Conservation (phyloP, 2,888 invertebrate species). For the Dryomyza anilis region DNA sequence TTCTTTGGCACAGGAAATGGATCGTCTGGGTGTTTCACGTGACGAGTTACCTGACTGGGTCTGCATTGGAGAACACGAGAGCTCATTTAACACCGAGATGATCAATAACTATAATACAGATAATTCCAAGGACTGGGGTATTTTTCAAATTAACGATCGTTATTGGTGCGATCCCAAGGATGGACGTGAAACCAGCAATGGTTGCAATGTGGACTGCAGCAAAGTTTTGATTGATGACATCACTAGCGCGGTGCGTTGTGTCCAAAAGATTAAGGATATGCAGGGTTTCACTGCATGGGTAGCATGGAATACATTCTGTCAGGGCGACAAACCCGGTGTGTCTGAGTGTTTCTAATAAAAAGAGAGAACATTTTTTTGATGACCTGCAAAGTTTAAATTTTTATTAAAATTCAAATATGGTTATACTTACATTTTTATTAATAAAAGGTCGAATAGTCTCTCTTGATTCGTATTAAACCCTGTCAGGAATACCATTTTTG, state of each 20-base stretch:
- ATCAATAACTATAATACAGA: slow-evolving; percentile 62
- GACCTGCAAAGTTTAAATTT: too few species aligned
- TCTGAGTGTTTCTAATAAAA: slow-evolving; percentile 47
- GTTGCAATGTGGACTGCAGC: slow-evolving; percentile 49
- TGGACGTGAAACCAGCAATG: slow-evolving; percentile 44
- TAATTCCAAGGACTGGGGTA: slow-evolving; percentile 59
- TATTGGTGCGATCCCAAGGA: slow-evolving; percentile 54
- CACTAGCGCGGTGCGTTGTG: slow-evolving; percentile 47
- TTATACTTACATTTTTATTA: too few species aligned
- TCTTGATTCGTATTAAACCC: too few species aligned
- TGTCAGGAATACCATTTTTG: too few species aligned
- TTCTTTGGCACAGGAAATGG: slow-evolving; percentile 46
- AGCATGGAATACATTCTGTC: slow-evolving; percentile 54
- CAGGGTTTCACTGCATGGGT: slow-evolving; percentile 55
- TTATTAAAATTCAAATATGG: too few species aligned
- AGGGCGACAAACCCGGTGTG: slow-evolving; percentile 45
- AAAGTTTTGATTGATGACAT: slow-evolving; percentile 49
- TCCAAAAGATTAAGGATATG: slow-evolving; percentile 43
- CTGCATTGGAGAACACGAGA: slow-evolving; percentile 64
- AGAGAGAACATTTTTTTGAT: too few species aligned
- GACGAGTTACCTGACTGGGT: slow-evolving; percentile 58
- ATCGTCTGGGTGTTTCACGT: slow-evolving; percentile 47
- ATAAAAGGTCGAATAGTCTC: too few species aligned
- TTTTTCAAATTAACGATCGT: slow-evolving; percentile 57
- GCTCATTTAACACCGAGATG: slow-evolving; percentile 60